phyloP scores from a whole-genome alignment of 2,797 vertebrate species.

The Adrianichthys oophorus region DNA sequence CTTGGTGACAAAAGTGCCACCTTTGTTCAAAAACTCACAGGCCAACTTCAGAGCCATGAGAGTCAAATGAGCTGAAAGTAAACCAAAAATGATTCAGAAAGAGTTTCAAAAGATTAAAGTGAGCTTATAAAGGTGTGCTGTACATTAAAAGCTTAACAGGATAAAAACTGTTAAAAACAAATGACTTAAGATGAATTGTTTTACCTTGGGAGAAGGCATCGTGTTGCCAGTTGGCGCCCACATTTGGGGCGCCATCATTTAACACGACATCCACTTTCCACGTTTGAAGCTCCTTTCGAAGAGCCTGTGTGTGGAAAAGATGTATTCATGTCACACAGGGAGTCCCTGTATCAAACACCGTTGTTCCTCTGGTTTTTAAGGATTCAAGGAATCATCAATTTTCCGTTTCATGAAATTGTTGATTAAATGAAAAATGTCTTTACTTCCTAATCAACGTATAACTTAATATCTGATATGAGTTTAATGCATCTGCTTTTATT shows the following conservation, averaged over 20 bases:
- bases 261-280: conserved; percentile 98
- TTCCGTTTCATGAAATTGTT: background rate
- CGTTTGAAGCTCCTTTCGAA: conserved; percentile 92
- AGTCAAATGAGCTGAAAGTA: conserved; percentile 84
- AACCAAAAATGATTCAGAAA: no score
- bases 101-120: background rate
- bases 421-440: no score
- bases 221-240: conserved; percentile 94
- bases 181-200: background rate
- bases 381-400: background rate
- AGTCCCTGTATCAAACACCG: background rate
- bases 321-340: background rate
- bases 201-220: conserved; percentile 94
- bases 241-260: conserved; percentile 94
- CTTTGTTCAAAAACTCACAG: conserved; percentile 90
- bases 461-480: no score
- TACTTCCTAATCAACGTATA: no score
- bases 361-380: no score
- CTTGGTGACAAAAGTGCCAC: conserved; percentile 94
- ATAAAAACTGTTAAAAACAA: no score
- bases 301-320: conserved; percentile 67
- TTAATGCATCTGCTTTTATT: no score
- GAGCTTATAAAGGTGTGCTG: background rate
- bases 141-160: no score
- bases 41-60: conserved; percentile 93